These are phyloP conservation scores for Rhinoderma darwinii DNA, from an alignment of 2,113 vertebrate species.

Conservation along the genomic window DNA sequence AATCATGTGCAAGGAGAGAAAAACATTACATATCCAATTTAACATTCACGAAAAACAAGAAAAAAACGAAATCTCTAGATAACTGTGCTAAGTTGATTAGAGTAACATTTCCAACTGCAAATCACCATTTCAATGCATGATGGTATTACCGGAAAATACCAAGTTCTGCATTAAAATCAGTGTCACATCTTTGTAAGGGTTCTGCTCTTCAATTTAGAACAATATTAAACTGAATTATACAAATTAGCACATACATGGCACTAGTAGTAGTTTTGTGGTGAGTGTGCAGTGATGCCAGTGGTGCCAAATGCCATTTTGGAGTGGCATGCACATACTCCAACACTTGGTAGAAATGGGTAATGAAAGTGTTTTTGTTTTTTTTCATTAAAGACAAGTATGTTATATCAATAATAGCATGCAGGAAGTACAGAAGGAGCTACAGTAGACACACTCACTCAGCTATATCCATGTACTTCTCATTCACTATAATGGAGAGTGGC, in stretches of 20 bases:
- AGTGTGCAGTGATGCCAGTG: too few species aligned
- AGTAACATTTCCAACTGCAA: slow-evolving; percentile 1
- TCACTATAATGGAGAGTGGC: too few species aligned
- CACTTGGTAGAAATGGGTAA: too few species aligned
- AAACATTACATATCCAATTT: slow-evolving; percentile 7
- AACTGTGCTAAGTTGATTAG: slow-evolving; percentile 32
- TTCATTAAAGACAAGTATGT: too few species aligned
- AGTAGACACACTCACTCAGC: too few species aligned
- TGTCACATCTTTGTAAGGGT: neutral
- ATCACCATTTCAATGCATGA: slow-evolving; percentile 22
- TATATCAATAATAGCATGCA: too few species aligned
- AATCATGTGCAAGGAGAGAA: slow-evolving; percentile 25
- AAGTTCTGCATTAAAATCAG: neutral
- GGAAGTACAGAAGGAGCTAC: too few species aligned
- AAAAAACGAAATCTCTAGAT: neutral
- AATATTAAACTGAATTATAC: neutral
- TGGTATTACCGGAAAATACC: neutral
- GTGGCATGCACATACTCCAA: too few species aligned
- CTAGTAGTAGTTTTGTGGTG: too few species aligned
- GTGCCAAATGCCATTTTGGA: too few species aligned
- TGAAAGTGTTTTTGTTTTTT: too few species aligned
- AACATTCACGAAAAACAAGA: neutral
- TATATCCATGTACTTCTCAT: too few species aligned
- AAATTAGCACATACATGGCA: neutral
- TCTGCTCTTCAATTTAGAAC: neutral